Base-by-base conservation (phyloP, 2,888 invertebrate species). In the Priocnemis perturbator region DNA sequence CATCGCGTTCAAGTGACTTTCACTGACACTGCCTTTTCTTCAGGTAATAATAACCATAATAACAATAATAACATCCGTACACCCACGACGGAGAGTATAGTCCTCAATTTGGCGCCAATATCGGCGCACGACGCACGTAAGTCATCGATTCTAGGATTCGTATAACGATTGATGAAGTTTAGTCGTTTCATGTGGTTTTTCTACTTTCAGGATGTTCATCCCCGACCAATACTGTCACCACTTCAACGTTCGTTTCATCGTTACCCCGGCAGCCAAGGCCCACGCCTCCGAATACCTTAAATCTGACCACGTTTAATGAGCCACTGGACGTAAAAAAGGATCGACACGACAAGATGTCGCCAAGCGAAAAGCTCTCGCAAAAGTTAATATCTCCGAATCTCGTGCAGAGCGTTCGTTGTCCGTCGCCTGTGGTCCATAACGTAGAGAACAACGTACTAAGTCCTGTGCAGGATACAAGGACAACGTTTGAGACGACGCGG, bases 271-370 rank as follows among this genome's bases (percentile, higher is more conserved):
- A 93, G 60, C 93, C 94, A 23, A 90, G 95, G 84, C 96, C 96
- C 0, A 95, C 95, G 79, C 94, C 96, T 83, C 96, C 96, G 60
- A 96, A 95, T 88, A 96, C 96, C 47, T 90, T 96, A 73, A 96
- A 95, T 90, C 92, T 96, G 82, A 91, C 93, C 84, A 87, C 85
- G 17, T 88, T 89, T 77, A 89, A 89, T 76, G 89, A 89, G 69
- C 89, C 89, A 0, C 68, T 87, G 67, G 87, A 87, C 57, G 60
- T 71, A n/a, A 84, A 81, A 56, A 87, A 83, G 63, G 84, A 83
- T 0, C 66, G 62, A 1, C 62, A 63, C 9, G 74, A 77, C 0
- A 70, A 81, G 61, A 76, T 83, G 57, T 87, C 87, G 53, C 83
- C 88, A 15, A 77, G 71, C 64, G 88, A 88, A 53, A 87, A 86